Conservation (phyloP, 2,797 vertebrate species). For the Micropoecilia bifurca region DNA sequence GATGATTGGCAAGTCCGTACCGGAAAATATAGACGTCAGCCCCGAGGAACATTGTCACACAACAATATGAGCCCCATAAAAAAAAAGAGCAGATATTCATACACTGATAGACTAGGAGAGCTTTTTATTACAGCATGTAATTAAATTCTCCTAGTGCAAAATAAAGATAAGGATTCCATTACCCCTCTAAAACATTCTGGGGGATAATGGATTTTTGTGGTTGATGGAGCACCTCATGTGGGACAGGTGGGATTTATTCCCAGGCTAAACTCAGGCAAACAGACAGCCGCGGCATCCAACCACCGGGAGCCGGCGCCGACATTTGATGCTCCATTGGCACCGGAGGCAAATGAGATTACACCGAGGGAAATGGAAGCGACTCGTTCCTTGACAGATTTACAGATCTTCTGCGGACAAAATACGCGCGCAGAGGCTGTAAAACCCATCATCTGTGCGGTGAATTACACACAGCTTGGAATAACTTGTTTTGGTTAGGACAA, state of each 20-base stretch:
- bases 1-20: constrained; percentile 22
- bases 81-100: constrained; percentile 56
- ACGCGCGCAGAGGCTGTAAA: constrained; percentile 79
- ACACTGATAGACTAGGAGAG: constrained; percentile 60
- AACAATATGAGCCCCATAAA: constrained; percentile 38
- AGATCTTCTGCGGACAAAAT: constrained; percentile 81
- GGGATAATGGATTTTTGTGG: constrained; percentile 78
- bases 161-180: constrained; percentile 85
- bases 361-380: constrained; percentile 77
- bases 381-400: constrained; percentile 84
- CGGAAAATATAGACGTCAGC: constrained; percentile 52
- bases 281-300: constrained; percentile 45
- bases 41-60: constrained; percentile 36
- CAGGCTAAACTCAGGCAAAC: constrained; percentile 47
- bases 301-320: constrained; percentile 57
- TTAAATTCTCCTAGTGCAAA: constrained; percentile 78
- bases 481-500: constrained; percentile 79
- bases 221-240: constrained; percentile 79
- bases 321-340: constrained; percentile 81
- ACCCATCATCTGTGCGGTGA: constrained; percentile 83
- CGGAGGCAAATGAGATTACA: constrained; percentile 84
- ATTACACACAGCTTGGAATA: constrained; percentile 80
- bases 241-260: constrained; percentile 80
- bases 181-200: constrained; percentile 79
- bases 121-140: constrained; percentile 67